These are phyloP conservation scores for Panurus biarmicus DNA, from an alignment of 2,113 vertebrate species.

Conservation along the genomic window DNA sequence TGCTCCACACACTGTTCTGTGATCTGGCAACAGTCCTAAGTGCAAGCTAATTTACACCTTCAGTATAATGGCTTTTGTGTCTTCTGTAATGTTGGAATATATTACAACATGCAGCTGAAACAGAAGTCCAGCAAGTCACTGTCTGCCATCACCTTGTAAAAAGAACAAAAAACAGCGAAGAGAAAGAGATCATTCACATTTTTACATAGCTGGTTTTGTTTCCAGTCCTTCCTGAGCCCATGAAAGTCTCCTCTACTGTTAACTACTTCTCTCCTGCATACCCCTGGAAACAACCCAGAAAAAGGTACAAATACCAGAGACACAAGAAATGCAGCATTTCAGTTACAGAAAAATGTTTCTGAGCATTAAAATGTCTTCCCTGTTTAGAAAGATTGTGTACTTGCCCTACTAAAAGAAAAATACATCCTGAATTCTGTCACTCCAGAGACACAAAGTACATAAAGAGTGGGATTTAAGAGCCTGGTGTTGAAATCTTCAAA, in stretches of 20 bases:
- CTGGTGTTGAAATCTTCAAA: not conserved
- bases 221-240: not conserved
- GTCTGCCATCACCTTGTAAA: not conserved
- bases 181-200: not conserved
- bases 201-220: not conserved
- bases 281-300: not conserved
- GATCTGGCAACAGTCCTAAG: not conserved
- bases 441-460: not conserved
- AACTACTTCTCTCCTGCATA: not conserved
- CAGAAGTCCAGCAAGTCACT: not conserved
- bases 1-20: not conserved
- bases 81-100: not conserved
- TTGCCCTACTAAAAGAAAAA: not conserved
- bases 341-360: not conserved
- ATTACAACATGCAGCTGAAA: not conserved
- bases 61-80: not conserved
- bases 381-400: not conserved
- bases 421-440: not conserved
- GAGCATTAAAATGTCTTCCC: not conserved
- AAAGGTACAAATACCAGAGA: not conserved
- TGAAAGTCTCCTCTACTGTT: not conserved
- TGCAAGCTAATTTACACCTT: conserved; percentile 27
- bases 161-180: not conserved
- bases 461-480: not conserved
- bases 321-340: not conserved